These are phyloP conservation scores for Drosophila tripunctata DNA, from an alignment of 2,888 invertebrate genomes.

Conservation along the genomic window DNA sequence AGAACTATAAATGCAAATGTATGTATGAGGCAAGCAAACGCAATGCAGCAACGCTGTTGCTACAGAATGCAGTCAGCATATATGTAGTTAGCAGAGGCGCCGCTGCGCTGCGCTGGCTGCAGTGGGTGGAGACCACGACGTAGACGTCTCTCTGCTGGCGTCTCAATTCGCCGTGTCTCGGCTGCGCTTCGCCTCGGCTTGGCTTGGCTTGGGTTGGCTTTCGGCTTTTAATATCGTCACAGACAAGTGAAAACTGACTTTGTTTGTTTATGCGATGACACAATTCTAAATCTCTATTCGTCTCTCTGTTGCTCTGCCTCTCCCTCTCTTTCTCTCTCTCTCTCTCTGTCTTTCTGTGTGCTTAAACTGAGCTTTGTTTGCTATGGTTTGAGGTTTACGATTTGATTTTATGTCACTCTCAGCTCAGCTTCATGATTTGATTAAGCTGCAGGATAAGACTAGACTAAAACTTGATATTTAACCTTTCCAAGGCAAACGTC, in stretches of 20 bases:
- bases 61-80: slow-evolving; percentile 7
- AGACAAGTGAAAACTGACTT: slow-evolving; percentile 46
- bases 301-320: slow-evolving; percentile 28
- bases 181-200: background rate
- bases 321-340: slow-evolving; percentile 1
- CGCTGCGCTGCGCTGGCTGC: slow-evolving; percentile 15
- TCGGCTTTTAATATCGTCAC: slow-evolving; percentile 54
- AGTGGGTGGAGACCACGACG: slow-evolving; percentile 26
- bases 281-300: slow-evolving; percentile 61
- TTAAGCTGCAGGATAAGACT: slow-evolving; percentile 28
- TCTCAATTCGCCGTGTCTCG: background rate
- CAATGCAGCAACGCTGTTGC: slow-evolving; percentile 15
- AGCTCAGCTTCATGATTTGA: slow-evolving; percentile 37
- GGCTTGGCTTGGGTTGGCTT: slow-evolving; percentile 11
- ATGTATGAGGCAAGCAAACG: slow-evolving; percentile 9
- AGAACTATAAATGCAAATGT: slow-evolving; percentile 49
- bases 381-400: slow-evolving; percentile 43
- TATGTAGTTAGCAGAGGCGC: slow-evolving; percentile 41
- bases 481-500: slow-evolving; percentile 5
- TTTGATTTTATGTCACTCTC: slow-evolving; percentile 39
- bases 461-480: slow-evolving; percentile 13
- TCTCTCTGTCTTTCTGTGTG: background rate
- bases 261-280: slow-evolving; percentile 73
- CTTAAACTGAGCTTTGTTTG: slow-evolving; percentile 34
- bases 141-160: slow-evolving; percentile 9